These are phyloP conservation scores for Holothuria leucospilota DNA, from an alignment of 53 echinoderm and acorn worm genomes.

Conservation along the genomic window DNA sequence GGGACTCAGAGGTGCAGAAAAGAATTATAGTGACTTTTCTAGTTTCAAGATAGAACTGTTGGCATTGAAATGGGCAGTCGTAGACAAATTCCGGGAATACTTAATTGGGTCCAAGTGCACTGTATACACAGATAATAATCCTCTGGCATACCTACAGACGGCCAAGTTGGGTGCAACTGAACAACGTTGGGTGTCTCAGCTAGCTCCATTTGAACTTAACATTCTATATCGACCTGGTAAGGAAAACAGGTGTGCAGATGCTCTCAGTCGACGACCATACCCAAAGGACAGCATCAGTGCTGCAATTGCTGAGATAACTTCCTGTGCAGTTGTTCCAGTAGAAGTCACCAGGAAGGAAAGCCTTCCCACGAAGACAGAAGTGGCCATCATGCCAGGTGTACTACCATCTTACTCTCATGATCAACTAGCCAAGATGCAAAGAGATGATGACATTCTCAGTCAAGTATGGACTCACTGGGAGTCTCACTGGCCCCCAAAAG, in stretches of 20 bases:
- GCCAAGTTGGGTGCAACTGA: conserved; percentile 45
- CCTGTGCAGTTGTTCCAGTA: too few species aligned
- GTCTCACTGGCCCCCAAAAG: conserved; percentile 47
- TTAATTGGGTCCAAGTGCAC: conserved; percentile 19
- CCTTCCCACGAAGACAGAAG: neutral
- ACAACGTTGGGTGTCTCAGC: conserved; percentile 49
- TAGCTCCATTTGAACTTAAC: conserved; percentile 1
- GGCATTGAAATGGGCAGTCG: conserved; percentile 58
- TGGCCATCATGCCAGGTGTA: neutral
- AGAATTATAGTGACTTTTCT: conserved; percentile 49
- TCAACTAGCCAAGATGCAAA: conserved; percentile 59
- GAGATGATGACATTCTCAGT: conserved; percentile 41
- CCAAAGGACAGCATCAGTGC: too few species aligned
- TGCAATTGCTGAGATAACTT: neutral
- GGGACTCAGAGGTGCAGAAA: conserved; percentile 53
- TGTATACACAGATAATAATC: conserved; percentile 57
- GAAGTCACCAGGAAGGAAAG: too few species aligned
- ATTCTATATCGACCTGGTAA: conserved; percentile 1
- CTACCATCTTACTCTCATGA: conserved; percentile 64
- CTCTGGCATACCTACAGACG: conserved; percentile 42
- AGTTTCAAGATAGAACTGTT: conserved; percentile 70
- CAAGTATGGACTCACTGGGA: conserved; percentile 41
- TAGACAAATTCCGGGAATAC: conserved; percentile 60
- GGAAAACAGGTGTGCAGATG: conserved; percentile 35
- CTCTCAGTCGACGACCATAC: conserved; percentile 31